Evolutionary conservation across 1,140 invertebrate species (phyloP), one percentile per base, ranked within the genome.

Genomic region (Mamestra configurata): DNA sequence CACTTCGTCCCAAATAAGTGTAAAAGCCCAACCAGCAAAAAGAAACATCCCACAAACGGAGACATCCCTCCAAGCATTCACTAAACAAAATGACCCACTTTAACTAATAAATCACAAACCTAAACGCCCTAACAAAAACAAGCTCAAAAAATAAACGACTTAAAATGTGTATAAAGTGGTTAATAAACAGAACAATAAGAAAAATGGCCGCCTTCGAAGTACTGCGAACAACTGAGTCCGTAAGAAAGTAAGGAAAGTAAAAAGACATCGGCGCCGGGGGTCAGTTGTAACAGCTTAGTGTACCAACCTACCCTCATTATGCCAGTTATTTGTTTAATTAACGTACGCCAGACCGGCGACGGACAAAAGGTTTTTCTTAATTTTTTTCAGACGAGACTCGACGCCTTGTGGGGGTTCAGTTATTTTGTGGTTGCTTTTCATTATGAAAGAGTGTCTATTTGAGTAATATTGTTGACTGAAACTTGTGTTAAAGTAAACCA

Each of bases 311-410:
- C 66, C 59, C 73, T 82, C 86, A 82, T 88, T 86, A 87, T 86
- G 85, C 80, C 88, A 83, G 87, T 86, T 86, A 83, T 85, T 85
- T 85, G 88, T 87, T 90, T 90, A 91, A 91, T 91, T 91, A 91
- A 90, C 82, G 80, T 81, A 64, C 72, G 22, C 46, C 71, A 73
- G 8, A 82, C 84, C 61, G 79, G 78, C 57, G 84, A 70, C 84
- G 70, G 73, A 87, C 86, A 82, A 87, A 84, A 80, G 79, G 43
- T 68, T 76, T 61, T 76, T 83, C 79, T 83, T 84, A 81, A 79
- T 81, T 82, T 83, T 83, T 79, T 77, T 79, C 79, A 78, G 35
- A 40, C 71, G 53, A 75, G 31, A 15, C 68, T 51, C 49, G 51
- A 18, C 7, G 11, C 20, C n/a, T 22, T 73, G 20, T 55, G 46